Evolutionary conservation across 2,113 vertebrate species (phyloP).

Genomic region (Mola mola): DNA sequence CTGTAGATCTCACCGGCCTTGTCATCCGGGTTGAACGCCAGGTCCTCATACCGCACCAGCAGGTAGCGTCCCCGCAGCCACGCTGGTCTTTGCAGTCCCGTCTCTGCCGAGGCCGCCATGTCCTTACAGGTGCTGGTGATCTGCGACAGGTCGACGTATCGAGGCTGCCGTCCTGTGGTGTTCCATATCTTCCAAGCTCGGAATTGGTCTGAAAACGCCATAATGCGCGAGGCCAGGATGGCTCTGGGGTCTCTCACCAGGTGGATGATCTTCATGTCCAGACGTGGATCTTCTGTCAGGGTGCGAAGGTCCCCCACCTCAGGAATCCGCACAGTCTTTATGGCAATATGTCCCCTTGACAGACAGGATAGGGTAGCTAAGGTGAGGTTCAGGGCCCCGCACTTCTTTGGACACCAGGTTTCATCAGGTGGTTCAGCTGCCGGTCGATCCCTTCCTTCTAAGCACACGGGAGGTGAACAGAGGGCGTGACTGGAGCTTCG

Average conservation of each 20-base stretch:
- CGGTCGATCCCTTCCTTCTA: conserved; percentile 17
- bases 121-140: conserved; percentile 82
- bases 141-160: conserved; percentile 79
- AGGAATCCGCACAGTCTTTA: conserved; percentile 84
- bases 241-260: conserved; percentile 87
- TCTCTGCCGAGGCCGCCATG: conserved; percentile 78
- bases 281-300: conserved; percentile 82
- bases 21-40: conserved; percentile 77
- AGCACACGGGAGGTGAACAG: conserved; percentile 81
- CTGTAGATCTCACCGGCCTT: conserved; percentile 81
- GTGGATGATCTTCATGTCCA: conserved; percentile 84
- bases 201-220: conserved; percentile 79
- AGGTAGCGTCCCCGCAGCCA: conserved; percentile 84
- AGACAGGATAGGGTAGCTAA: conserved; percentile 78
- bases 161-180: conserved; percentile 78
- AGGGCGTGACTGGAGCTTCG: conserved; percentile 83
- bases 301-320: conserved; percentile 81
- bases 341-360: conserved; percentile 72
- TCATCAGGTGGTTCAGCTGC: conserved; percentile 60
- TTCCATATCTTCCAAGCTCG: conserved; percentile 86
- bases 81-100: conserved; percentile 68
- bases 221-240: conserved; percentile 83
- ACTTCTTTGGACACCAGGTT: conserved; percentile 80
- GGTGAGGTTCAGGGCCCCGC: conserved; percentile 80
- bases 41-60: conserved; percentile 84